Conservation (phyloP, 2,113 vertebrate genomes). For the Ptyas mucosa region DNA sequence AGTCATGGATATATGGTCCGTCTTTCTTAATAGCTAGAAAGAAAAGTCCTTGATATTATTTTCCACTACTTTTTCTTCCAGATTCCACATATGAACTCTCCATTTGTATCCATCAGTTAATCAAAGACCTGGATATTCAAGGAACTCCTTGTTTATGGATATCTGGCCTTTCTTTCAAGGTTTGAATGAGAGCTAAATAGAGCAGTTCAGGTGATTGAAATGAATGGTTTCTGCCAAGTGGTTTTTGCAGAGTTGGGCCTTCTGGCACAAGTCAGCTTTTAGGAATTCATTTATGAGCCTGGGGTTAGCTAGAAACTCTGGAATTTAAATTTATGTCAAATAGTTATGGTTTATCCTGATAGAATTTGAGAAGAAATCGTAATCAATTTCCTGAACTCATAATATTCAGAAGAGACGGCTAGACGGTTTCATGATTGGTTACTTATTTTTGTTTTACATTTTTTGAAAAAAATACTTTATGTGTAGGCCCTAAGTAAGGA, state of each 20-base stretch:
- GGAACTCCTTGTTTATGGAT: slow-evolving; percentile 81
- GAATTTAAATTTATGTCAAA: slow-evolving; percentile 84
- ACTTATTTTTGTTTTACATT: slow-evolving; percentile 37
- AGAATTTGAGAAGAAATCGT: slow-evolving; percentile 68
- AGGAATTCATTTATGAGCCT: slow-evolving; percentile 90
- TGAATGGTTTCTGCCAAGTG: slow-evolving; percentile 80
- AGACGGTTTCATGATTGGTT: slow-evolving; percentile 49
- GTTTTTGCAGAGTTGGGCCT: slow-evolving; percentile 83
- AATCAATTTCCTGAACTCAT: slow-evolving; percentile 75
- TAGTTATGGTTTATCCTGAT: slow-evolving; percentile 70
- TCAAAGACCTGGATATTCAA: slow-evolving; percentile 78
- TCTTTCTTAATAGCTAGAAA: slow-evolving; percentile 56
- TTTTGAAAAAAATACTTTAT: slow-evolving; percentile 29
- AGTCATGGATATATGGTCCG: slow-evolving; percentile 26
- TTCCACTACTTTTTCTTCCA: slow-evolving; percentile 49
- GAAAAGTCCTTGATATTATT: slow-evolving; percentile 33
- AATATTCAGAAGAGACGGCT: slow-evolving; percentile 57
- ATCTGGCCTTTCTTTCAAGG: slow-evolving; percentile 79
- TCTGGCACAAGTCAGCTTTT: slow-evolving; percentile 85
- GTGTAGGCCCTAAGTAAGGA: slow-evolving; percentile 48
- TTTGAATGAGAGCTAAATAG: slow-evolving; percentile 82
- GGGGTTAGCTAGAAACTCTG: slow-evolving; percentile 79
- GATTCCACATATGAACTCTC: slow-evolving; percentile 67
- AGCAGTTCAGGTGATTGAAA: slow-evolving; percentile 84
- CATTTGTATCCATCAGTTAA: slow-evolving; percentile 77